A percentile compares a stretch with the other conserved stretches of the same genome.
Conservation (phyloP, 2,113 vertebrate species). For the Colaptes auratus region DNA sequence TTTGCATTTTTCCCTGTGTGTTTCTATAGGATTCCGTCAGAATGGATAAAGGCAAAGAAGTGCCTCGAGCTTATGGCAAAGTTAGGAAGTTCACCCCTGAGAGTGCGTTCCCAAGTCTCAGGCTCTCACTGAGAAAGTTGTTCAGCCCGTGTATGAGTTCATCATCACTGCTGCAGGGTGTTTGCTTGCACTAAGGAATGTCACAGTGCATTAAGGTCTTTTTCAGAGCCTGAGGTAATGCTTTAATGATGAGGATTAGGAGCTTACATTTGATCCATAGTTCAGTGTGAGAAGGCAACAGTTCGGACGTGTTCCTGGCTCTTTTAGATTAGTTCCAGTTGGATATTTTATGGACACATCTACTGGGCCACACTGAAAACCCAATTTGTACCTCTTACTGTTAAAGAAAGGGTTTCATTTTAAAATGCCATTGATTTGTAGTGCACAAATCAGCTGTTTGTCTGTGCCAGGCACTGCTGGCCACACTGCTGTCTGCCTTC, state of each 20-base stretch:
- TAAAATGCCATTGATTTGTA: neutral
- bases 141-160: neutral
- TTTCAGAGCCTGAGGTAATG: neutral
- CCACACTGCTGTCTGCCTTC: neutral
- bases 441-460: neutral
- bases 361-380: neutral
- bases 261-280: neutral
- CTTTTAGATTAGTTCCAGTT: neutral
- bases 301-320: neutral
- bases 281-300: neutral
- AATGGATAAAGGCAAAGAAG: neutral
- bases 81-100: neutral
- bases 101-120: neutral
- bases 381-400: fast-evolving
- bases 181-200: neutral
- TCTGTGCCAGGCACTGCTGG: neutral
- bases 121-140: neutral
- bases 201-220: neutral
- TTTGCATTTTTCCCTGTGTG: conserved; percentile 1
- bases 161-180: neutral
- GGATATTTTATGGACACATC: neutral
- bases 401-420: neutral
- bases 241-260: neutral
- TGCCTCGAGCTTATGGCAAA: neutral
- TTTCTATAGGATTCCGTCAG: neutral